Evolutionary conservation across 1,140 invertebrate species (phyloP).

Genomic region (Zaprionus davidi): DNA sequence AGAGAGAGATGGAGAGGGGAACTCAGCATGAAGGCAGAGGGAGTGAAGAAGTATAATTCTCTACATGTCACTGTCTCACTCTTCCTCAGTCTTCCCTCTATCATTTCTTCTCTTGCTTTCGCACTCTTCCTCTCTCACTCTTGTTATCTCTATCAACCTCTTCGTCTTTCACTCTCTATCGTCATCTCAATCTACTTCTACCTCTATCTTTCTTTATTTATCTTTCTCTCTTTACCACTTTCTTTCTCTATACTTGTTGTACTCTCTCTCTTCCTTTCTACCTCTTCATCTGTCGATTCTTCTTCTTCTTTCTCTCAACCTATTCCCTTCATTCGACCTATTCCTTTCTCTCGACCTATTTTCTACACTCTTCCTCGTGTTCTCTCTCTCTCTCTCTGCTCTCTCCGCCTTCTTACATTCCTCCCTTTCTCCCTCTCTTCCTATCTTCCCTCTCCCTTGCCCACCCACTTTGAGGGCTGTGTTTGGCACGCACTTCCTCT

Average conservation of each 20-base stretch:
- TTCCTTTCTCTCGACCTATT: no score
- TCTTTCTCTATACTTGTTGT: no score
- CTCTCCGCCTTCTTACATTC: no score
- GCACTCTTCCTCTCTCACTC: not conserved
- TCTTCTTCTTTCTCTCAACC: not conserved
- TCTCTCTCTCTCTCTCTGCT: not conserved
- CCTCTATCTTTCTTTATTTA: not conserved
- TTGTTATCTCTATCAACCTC: no score
- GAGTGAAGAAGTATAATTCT: no score
- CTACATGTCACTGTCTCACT: no score
- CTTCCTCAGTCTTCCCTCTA: not conserved
- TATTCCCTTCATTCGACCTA: no score
- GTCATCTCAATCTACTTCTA: no score
- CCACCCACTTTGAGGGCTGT: slow-evolving; percentile 1
- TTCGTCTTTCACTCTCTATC: not conserved
- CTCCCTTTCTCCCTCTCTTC: not conserved
- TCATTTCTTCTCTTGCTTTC: not conserved
- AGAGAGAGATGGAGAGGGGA: not conserved
- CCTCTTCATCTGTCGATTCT: not conserved
- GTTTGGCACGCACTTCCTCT: slow-evolving; percentile 63
- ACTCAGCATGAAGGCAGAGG: no score
- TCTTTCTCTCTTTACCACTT: not conserved
- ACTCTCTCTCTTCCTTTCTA: not conserved
- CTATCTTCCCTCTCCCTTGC: not conserved
- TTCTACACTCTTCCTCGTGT: no score